Evolutionary conservation across 2,888 invertebrate genomes (phyloP), one percentile per base, ranked within the genome.

Genomic region (Tanytarsus gracilentus): DNA sequence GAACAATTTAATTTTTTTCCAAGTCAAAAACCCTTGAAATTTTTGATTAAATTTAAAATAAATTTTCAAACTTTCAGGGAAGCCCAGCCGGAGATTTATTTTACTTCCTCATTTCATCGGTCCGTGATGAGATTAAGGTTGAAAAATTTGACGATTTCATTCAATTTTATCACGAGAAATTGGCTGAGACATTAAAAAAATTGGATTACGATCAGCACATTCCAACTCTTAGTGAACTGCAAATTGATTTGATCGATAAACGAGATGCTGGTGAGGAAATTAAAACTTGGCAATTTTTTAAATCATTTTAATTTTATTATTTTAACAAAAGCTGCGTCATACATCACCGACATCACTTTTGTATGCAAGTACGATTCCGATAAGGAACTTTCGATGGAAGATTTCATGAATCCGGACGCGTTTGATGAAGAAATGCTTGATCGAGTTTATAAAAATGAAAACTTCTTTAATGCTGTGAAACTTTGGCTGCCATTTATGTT

Each of bases 401-500:
- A 58, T 1, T 4, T 5, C 4, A 6, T 36, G n/a, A 23, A 25
- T 8, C 21, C 33, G 8, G 44, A 21, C 4, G 27, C n/a, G 14
- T 30, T 14, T 2, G 26, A 14, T 8, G 30, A 30, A 14, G 36
- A 36, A 7, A 6, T 25, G 14, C 11, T 48, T n/a, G 14, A 33
- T 18, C 3, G 11, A 7, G n/a, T 36, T 16, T 60, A 60, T 21
- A 30, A 14, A 18, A 60, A 50, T 26, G 50, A 60, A 6, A 60
- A 36, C 48, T 60, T 36, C 25, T 4, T 14, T 9, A 50, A 49
- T 2, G 49, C 60, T 8, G 8, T 49, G 2, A 14, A 50, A 25
- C 4, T 2, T 1, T 60, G 60, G 60, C 60, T 60, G 5, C 33
- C 49, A 25, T 60, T 60, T 25, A 23, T 60, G 2, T 21, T 50